These are phyloP conservation scores for Cheumatopsyche charites DNA, from an alignment of 1,140 invertebrate species.

Conservation along the genomic window DNA sequence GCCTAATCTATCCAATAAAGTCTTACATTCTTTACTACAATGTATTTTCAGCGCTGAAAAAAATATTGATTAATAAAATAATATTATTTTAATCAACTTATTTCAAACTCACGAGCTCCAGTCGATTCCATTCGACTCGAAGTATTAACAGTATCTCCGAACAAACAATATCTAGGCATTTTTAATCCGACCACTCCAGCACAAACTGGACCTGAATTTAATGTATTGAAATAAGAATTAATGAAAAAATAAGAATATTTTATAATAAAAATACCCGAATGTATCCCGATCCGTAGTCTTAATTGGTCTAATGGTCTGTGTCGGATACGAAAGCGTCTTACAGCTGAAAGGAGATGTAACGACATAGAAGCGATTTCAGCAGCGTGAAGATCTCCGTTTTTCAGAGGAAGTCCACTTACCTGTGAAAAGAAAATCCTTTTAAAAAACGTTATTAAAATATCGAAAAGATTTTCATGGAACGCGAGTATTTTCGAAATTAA, in stretches of 20 bases:
- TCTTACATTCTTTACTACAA: slow-evolving; percentile 83
- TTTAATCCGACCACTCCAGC: slow-evolving; percentile 88
- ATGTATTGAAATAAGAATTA: not conserved
- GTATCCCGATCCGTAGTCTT: slow-evolving; percentile 88
- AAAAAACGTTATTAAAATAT: not conserved
- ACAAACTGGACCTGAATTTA: slow-evolving; percentile 70
- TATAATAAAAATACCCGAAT: slow-evolving; percentile 71
- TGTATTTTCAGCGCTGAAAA: slow-evolving; percentile 83
- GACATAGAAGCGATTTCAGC: slow-evolving; percentile 95
- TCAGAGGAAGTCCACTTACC: slow-evolving; percentile 83
- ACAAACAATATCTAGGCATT: slow-evolving; percentile 90
- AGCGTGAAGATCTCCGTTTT: slow-evolving; percentile 82
- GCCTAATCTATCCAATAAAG: slow-evolving; percentile 84
- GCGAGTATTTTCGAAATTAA: not conserved
- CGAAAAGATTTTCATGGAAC: not conserved
- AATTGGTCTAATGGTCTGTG: slow-evolving; percentile 85
- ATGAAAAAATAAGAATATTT: not conserved
- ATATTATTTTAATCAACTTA: not conserved
- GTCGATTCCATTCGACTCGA: slow-evolving; percentile 95
- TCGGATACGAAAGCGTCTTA: slow-evolving; percentile 84
- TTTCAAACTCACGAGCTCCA: slow-evolving; percentile 67
- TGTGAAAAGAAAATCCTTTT: slow-evolving; percentile 49
- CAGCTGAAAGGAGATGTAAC: slow-evolving; percentile 79
- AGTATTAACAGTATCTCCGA: slow-evolving; percentile 89
- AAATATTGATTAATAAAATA: not conserved